phyloP scores from a whole-genome alignment of 2,797 vertebrate genomes.

The Nyctibius grandis region DNA sequence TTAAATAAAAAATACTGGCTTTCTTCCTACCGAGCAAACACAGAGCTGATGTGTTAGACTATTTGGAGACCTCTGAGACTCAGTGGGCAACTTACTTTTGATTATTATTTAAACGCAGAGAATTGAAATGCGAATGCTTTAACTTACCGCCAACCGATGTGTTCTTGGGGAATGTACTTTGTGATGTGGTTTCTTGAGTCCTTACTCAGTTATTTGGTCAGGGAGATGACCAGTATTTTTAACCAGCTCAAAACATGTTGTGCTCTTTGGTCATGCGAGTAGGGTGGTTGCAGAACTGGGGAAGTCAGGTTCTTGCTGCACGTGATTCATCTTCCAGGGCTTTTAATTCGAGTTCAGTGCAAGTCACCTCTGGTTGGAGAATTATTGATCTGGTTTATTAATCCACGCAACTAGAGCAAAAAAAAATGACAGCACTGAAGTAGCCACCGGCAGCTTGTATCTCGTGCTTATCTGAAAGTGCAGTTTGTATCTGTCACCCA shows the following conservation, averaged over 20 bases:
- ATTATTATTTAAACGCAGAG: not conserved
- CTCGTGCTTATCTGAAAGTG: fast-evolving
- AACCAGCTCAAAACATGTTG: not conserved
- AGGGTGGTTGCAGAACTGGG: not conserved
- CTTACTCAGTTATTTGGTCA: not conserved
- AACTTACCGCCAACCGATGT: not conserved
- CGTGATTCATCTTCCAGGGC: not conserved
- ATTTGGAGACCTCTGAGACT: not conserved
- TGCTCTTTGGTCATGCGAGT: not conserved
- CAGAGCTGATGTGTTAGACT: not conserved
- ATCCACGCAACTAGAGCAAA: not conserved
- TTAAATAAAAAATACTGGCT: not conserved
- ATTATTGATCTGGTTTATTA: not conserved
- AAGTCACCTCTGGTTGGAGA: not conserved
- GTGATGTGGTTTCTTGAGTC: not conserved
- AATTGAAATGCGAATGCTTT: not conserved
- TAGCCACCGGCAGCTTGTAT: not conserved
- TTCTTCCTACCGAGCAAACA: not conserved
- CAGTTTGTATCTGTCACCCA: not conserved
- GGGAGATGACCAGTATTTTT: not conserved
- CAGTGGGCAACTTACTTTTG: not conserved
- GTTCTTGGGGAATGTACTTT: not conserved
- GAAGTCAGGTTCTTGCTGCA: not conserved
- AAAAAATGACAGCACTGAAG: not conserved
- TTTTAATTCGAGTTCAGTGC: not conserved